A percentile compares a stretch with the other conserved stretches of the same genome.
Evolutionary conservation across 2,888 invertebrate genomes (phyloP).

Genomic region (Platynereis dumerilii): DNA sequence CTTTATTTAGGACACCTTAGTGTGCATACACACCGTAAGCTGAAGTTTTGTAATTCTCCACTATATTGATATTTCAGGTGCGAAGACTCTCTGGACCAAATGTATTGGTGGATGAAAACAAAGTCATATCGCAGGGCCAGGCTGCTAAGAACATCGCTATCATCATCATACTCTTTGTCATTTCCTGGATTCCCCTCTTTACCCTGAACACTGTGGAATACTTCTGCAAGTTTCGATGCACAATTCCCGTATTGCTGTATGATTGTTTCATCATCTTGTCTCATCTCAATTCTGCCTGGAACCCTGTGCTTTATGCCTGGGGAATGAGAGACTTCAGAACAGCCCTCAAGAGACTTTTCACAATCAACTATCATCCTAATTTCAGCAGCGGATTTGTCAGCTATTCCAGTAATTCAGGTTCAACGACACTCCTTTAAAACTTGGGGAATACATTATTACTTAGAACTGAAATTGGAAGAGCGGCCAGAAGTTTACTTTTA

Average conservation of each 20-base stretch:
- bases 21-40: no score
- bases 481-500: no score
- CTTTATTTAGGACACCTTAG: no score
- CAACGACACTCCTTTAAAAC: no score
- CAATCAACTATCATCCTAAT: no score
- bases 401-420: no score
- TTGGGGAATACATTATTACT: no score
- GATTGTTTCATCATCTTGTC: conserved; percentile 84
- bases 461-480: no score
- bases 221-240: conserved; percentile 76
- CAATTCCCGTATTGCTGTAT: conserved; percentile 73
- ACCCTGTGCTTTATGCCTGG: conserved; percentile 91
- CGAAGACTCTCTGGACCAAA: background rate
- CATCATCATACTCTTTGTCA: conserved; percentile 91
- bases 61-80: background rate
- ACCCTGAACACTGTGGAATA: conserved; percentile 86
- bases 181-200: conserved; percentile 95
- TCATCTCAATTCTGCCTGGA: conserved; percentile 91
- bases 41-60: no score
- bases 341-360: conserved; percentile 30
- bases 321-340: conserved; percentile 80
- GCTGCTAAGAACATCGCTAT: conserved; percentile 91
- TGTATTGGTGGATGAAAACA: background rate
- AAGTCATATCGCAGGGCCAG: conserved; percentile 73
- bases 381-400: no score